phyloP scores from a whole-genome alignment of 2,113 vertebrate genomes.

The Platysteira castanea region DNA sequence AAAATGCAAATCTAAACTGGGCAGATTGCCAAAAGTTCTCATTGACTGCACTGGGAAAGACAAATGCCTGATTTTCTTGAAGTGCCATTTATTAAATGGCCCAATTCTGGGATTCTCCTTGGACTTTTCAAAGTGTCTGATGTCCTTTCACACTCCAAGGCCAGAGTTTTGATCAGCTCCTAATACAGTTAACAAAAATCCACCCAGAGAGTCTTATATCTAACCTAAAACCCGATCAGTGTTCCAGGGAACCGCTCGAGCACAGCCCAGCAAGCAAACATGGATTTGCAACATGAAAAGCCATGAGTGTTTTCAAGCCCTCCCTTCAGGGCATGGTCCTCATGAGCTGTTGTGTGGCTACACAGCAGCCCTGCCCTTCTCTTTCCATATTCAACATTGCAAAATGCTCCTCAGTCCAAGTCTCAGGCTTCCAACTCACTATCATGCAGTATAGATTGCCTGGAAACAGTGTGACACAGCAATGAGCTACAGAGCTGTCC shows the following conservation, averaged over 20 bases:
- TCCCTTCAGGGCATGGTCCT: not conserved
- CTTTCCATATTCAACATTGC: not conserved
- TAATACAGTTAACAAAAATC: not conserved
- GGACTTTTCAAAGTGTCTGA: not conserved
- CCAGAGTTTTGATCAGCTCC: not conserved
- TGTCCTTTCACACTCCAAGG: not conserved
- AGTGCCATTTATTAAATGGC: not conserved
- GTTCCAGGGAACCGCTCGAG: not conserved
- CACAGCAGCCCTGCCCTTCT: not conserved
- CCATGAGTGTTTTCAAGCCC: not conserved
- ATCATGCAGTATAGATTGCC: not conserved
- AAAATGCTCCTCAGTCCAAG: not conserved
- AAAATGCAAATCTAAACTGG: not conserved
- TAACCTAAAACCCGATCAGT: not conserved
- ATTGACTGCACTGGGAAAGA: not conserved
- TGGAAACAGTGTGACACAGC: not conserved
- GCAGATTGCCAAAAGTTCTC: not conserved
- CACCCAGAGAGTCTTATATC: not conserved
- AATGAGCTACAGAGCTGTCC: not conserved
- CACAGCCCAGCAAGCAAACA: not conserved
- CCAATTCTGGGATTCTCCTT: not conserved
- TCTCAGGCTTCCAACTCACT: not conserved
- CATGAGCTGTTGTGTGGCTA: not conserved
- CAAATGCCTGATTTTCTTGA: not conserved
- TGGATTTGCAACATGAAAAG: not conserved